Evolutionary conservation across 1,140 invertebrate genomes (phyloP).

Genomic region (Pararge aegeria): DNA sequence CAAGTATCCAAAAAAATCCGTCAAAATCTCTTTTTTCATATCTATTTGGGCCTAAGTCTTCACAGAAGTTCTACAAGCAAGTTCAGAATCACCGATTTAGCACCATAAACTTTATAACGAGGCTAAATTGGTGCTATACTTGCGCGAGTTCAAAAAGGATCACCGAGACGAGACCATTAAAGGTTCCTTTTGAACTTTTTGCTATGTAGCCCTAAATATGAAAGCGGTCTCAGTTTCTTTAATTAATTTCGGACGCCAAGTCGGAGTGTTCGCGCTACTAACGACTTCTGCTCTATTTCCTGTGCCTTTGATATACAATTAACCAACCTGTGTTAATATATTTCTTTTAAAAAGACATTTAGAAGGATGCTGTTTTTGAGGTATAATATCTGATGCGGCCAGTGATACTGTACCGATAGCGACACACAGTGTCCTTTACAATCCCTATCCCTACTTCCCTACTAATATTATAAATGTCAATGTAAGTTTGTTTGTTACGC

Average conservation of each 20-base stretch:
- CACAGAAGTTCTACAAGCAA: neutral
- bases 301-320: constrained; percentile 3
- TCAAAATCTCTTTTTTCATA: too few species aligned
- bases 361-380: too few species aligned
- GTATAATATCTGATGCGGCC: too few species aligned
- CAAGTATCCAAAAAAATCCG: too few species aligned
- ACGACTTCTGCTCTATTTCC: constrained; percentile 2
- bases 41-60: too few species aligned
- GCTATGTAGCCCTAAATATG: neutral
- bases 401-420: too few species aligned
- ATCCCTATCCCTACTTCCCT: too few species aligned
- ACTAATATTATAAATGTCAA: too few species aligned
- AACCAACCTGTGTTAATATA: neutral
- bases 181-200: neutral
- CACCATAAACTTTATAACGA: neutral
- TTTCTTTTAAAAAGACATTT: neutral
- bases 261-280: neutral
- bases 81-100: neutral
- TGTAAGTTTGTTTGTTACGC: too few species aligned
- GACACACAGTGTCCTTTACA: too few species aligned
- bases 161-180: neutral
- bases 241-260: constrained; percentile 7
- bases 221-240: neutral
- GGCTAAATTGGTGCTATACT: neutral
- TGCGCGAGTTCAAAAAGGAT: neutral